Evolutionary conservation across 2,888 invertebrate species (phyloP).

Genomic region (Scrobipalpa costella): DNA sequence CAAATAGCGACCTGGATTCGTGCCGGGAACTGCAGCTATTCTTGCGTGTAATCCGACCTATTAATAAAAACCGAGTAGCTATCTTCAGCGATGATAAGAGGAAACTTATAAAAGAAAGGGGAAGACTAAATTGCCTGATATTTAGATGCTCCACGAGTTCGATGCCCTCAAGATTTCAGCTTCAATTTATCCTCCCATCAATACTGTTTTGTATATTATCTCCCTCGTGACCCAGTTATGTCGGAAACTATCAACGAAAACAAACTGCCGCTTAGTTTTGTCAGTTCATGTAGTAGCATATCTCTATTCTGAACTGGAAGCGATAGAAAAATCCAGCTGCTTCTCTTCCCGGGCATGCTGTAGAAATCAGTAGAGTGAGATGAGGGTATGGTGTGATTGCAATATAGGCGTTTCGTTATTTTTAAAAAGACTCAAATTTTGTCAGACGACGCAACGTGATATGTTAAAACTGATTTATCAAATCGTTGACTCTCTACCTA

Average conservation of each 20-base stretch:
- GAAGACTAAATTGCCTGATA: neutral
- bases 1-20: conserved; percentile 34
- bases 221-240: conserved; percentile 16
- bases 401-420: no score
- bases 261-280: neutral
- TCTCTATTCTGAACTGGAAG: no score
- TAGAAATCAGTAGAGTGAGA: no score
- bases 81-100: neutral
- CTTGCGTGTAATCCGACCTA: conserved; percentile 22
- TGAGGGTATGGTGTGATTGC: no score
- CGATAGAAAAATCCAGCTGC: no score
- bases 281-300: neutral
- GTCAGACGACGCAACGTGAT: no score
- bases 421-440: no score
- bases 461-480: no score
- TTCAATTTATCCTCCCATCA: conserved; percentile 21
- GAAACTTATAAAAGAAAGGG: neutral
- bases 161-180: conserved; percentile 4
- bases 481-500: no score
- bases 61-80: conserved; percentile 6
- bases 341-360: no score
- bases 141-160: conserved; percentile 1
- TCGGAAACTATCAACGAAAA: conserved; percentile 12
- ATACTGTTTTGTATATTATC: conserved; percentile 15
- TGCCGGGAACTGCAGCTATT: conserved; percentile 33